Percentiles rank a stretch among this genome's conserved stretches.
phyloP scores from a whole-genome alignment of 2,113 vertebrate genomes.

The Rhynchopsitta pachyrhyncha region DNA sequence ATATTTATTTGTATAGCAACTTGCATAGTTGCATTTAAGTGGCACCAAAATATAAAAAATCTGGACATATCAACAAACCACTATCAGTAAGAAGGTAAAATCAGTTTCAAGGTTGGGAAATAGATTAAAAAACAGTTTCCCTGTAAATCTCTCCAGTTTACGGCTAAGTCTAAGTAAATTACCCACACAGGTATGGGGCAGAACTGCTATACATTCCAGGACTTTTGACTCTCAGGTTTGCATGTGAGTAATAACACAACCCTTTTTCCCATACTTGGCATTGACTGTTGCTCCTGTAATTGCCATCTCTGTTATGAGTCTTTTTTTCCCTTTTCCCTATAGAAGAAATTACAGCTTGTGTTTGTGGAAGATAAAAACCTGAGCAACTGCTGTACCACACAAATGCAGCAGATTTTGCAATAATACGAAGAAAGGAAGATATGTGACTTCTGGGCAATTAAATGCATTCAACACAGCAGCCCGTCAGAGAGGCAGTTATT shows the following conservation, averaged over 20 bases:
- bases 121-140: background rate
- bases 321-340: background rate
- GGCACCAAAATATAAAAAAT: background rate
- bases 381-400: constrained; percentile 36
- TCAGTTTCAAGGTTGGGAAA: background rate
- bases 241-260: background rate
- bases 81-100: background rate
- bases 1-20: background rate
- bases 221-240: background rate
- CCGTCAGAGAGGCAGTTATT: background rate
- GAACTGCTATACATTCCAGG: background rate
- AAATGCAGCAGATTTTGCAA: constrained; percentile 51
- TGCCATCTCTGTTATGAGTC: constrained; percentile 22
- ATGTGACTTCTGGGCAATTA: constrained; percentile 36
- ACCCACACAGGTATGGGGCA: background rate
- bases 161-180: background rate
- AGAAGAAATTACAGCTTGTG: constrained; percentile 57
- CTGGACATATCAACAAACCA: background rate
- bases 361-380: constrained; percentile 60
- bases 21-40: background rate
- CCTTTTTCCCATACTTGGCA: background rate
- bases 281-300: constrained; percentile 17
- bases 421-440: background rate
- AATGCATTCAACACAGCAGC: background rate
- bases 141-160: background rate